These are phyloP conservation scores for Datnioides undecimradiatus DNA, from an alignment of 2,113 vertebrate species.

Conservation along the genomic window DNA sequence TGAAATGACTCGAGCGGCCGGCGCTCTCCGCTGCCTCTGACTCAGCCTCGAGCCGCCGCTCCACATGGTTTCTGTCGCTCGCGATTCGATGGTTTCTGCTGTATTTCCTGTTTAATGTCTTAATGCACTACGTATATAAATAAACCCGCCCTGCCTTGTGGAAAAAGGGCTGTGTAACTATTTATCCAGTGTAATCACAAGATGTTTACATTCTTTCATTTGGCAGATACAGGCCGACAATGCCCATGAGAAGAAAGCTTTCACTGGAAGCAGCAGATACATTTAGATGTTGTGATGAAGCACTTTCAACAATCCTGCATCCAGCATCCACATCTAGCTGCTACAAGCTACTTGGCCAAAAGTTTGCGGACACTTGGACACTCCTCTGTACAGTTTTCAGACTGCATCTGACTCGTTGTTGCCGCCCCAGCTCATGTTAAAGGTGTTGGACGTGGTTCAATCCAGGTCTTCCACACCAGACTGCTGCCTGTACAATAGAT, in stretches of 20 bases:
- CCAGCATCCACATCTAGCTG: neutral
- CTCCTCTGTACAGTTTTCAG: too few species aligned
- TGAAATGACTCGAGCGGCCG: neutral
- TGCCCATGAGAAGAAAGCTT: neutral
- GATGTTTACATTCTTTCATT: neutral
- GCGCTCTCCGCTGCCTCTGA: neutral
- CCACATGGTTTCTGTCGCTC: neutral
- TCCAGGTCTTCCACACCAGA: neutral
- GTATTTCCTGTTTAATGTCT: constrained; percentile 10
- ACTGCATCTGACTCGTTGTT: neutral
- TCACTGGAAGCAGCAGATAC: neutral
- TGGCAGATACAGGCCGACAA: neutral
- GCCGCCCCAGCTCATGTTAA: too few species aligned
- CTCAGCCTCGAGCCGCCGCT: neutral
- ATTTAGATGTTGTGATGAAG: neutral
- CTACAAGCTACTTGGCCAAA: neutral
- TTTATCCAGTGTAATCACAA: neutral
- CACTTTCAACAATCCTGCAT: neutral
- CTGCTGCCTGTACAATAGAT: neutral
- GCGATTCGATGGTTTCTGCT: neutral
- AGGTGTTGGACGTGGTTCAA: neutral
- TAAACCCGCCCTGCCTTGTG: neutral
- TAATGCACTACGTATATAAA: neutral
- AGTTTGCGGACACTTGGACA: neutral
- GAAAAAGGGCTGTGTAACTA: neutral